Conservation (phyloP, 2,113 vertebrate species). For the Platysteira castanea region DNA sequence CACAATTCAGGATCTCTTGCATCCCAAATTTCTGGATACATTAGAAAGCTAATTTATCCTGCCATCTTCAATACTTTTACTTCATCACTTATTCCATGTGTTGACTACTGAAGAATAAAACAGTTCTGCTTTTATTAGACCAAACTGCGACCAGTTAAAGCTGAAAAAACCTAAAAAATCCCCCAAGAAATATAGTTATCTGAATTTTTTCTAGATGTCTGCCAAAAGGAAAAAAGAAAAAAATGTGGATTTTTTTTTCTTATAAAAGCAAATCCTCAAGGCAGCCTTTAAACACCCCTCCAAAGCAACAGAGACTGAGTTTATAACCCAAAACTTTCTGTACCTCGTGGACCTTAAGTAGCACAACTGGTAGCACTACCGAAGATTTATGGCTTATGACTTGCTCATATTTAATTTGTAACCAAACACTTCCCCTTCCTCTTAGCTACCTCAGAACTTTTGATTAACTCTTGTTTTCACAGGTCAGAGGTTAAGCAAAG, state of each 20-base stretch:
- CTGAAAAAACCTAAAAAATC: background rate
- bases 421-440: constrained; percentile 97
- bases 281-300: background rate
- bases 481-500: constrained; percentile 99
- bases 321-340: constrained; percentile 77
- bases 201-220: background rate
- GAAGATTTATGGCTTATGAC: constrained; percentile 93
- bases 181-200: background rate
- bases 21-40: constrained; percentile 29
- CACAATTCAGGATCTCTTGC: constrained; percentile 29
- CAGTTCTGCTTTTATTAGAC: constrained; percentile 20
- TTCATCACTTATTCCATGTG: constrained; percentile 46
- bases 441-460: constrained; percentile 85
- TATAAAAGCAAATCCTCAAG: background rate
- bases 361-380: constrained; percentile 75
- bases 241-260: background rate
- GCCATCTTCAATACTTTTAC: constrained; percentile 36
- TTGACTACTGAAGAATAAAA: constrained; percentile 6
- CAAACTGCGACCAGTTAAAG: background rate
- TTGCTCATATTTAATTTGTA: constrained; percentile 98
- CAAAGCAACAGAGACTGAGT: constrained; percentile 64
- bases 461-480: constrained; percentile 84
- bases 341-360: constrained; percentile 76
- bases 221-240: background rate
- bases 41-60: constrained; percentile 41